A percentile compares a stretch with the other conserved stretches of the same genome.
Conservation (phyloP, 1,140 invertebrate species). For the Stegodyphus mimosarum region DNA sequence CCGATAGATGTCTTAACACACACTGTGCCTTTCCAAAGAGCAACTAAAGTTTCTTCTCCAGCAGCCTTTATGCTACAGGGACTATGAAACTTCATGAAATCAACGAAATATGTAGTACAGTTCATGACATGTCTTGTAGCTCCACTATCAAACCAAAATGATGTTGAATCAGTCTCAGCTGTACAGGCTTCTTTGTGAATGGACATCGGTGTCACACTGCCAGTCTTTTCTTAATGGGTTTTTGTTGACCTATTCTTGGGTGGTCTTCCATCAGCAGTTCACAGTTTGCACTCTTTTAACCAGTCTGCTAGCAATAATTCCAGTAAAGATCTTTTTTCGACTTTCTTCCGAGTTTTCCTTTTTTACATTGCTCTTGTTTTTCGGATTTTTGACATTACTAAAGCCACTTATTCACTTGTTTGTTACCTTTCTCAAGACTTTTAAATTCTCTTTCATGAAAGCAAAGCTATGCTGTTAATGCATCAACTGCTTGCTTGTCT, state of each 20-base stretch:
- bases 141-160: slow-evolving; percentile 23
- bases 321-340: background rate
- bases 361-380: background rate
- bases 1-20: background rate
- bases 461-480: slow-evolving; percentile 3
- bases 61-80: background rate
- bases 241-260: background rate
- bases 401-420: background rate
- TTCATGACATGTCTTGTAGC: slow-evolving; percentile 17
- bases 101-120: background rate
- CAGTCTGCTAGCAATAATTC: slow-evolving; percentile 14
- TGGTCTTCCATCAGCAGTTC: slow-evolving; percentile 19
- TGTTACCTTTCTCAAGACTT: background rate
- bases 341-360: background rate
- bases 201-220: background rate
- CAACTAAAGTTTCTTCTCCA: background rate
- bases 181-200: background rate
- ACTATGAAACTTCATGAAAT: background rate
- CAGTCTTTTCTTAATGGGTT: background rate
- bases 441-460: slow-evolving; percentile 29
- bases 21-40: slow-evolving; percentile 17
- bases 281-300: background rate
- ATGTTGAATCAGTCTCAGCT: slow-evolving; percentile 2
- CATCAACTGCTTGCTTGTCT: background rate
- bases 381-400: background rate